Evolutionary conservation across 2,797 vertebrate species (phyloP), one percentile per base, ranked within the genome.

Genomic region (Coregonus suidteri): DNA sequence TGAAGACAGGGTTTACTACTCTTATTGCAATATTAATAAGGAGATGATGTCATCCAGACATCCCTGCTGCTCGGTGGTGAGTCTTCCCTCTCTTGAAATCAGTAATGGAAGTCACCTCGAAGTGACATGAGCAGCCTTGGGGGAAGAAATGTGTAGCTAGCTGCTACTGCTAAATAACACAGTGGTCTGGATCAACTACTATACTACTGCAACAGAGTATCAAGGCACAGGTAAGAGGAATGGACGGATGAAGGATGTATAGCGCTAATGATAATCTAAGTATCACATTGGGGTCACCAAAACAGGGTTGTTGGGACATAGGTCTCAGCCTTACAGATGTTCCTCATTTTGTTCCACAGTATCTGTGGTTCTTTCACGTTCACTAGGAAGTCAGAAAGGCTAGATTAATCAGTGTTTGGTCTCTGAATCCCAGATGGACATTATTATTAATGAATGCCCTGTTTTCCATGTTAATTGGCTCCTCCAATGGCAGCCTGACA

Each of bases 1-100:
- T 34, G 64, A 66, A 65, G 20, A 34, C 30, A 34, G 9, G 30
- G 11, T 34, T 47, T 47, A 72, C 47, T 54, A 54, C 51, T 72
- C 51, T 30, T 3, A 31, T 52, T 54, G 71, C 51, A 72, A 72
- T 72, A 72, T 72, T 72, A 7, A 72, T 72, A 31, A 53, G 20
- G 20, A 14, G 71, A 72, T 72, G 71, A 47, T 11, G 41, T 54
- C 71, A 72, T 51, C 71, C 6, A 34, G 30, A 54, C 51, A 6
- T 47, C 15, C 15, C 71, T 16, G 71, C 25, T 31, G 25, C 25
- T 7, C 30, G 5, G 15, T 25, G 25, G 11, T 15, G 4, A 71
- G 71, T 30, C 11, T 31, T 16, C 30, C 25, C 64, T 66, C 64
- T 31, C 64, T 4, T 31, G 25, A 66, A 31, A 34, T 4, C 64